Conservation (phyloP, 37 sponge, comb jelly and placozoan genomes). For the Tethya wilhelma region DNA sequence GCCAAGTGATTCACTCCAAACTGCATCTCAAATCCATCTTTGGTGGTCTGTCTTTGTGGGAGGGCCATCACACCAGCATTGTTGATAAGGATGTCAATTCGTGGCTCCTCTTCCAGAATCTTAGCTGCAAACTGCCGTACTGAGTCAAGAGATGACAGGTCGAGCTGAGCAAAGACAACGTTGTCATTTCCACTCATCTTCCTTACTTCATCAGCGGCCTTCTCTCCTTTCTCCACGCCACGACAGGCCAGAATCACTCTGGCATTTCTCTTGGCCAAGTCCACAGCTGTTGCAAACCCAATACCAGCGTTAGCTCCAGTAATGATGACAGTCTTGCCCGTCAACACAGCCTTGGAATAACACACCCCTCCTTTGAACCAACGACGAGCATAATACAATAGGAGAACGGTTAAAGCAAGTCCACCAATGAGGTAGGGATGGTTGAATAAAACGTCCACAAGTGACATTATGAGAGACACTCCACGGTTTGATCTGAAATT, state of each 20-base stretch:
- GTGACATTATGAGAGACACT: too few species aligned
- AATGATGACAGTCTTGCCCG: slow-evolving; percentile 83
- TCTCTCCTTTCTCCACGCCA: slow-evolving; percentile 55
- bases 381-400: not conserved
- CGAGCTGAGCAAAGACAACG: slow-evolving; percentile 62
- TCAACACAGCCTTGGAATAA: slow-evolving; percentile 43
- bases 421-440: not conserved
- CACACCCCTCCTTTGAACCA: slow-evolving; percentile 54
- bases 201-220: slow-evolving; percentile 61
- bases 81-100: slow-evolving; percentile 77
- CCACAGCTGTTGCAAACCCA: slow-evolving; percentile 80
- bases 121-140: slow-evolving; percentile 70
- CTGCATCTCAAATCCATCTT: slow-evolving; percentile 65
- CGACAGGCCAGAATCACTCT: slow-evolving; percentile 83
- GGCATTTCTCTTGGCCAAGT: slow-evolving; percentile 79
- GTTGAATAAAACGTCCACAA: too few species aligned
- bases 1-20: slow-evolving; percentile 68
- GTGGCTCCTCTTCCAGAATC: slow-evolving; percentile 54
- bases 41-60: slow-evolving; percentile 35
- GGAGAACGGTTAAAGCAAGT: not conserved
- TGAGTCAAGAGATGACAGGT: slow-evolving; percentile 70
- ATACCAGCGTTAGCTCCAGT: slow-evolving; percentile 93
- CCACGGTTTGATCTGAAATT: too few species aligned
- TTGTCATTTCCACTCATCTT: slow-evolving; percentile 33
- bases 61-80: slow-evolving; percentile 83